phyloP scores from a whole-genome alignment of 2,888 invertebrate genomes.

The Patella pellucida region DNA sequence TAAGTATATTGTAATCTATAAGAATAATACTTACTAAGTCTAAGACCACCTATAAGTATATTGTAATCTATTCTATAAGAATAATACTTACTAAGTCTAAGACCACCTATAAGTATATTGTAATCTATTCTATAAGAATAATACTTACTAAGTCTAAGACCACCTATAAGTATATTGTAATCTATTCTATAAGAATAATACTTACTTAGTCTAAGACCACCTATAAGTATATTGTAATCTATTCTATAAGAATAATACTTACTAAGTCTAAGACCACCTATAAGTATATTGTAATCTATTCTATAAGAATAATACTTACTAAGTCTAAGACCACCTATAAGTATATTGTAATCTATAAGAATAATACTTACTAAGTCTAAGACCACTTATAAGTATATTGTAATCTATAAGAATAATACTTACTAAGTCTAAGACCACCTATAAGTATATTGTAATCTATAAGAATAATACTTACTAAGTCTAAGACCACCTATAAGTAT shows the following conservation, averaged over 20 bases:
- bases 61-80: too few relatives aligned
- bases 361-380: background rate
- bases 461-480: constrained; percentile 7
- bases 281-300: too few relatives aligned
- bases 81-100: background rate
- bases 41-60: background rate
- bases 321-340: constrained; percentile 2
- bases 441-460: background rate
- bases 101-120: constrained; percentile 1
- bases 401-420: background rate
- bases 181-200: background rate
- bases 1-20: background rate
- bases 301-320: background rate
- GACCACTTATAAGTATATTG: background rate
- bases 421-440: constrained; percentile 4
- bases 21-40: constrained; percentile 6
- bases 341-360: background rate
- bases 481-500: background rate
- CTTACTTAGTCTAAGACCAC: constrained; percentile 4
- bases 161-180: constrained; percentile 4
- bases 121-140: background rate
- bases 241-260: background rate
- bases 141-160: constrained; percentile 1
- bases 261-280: background rate
- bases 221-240: too few relatives aligned